Evolutionary conservation across 2,888 invertebrate species (phyloP).

Genomic region (Acleris cristana): DNA sequence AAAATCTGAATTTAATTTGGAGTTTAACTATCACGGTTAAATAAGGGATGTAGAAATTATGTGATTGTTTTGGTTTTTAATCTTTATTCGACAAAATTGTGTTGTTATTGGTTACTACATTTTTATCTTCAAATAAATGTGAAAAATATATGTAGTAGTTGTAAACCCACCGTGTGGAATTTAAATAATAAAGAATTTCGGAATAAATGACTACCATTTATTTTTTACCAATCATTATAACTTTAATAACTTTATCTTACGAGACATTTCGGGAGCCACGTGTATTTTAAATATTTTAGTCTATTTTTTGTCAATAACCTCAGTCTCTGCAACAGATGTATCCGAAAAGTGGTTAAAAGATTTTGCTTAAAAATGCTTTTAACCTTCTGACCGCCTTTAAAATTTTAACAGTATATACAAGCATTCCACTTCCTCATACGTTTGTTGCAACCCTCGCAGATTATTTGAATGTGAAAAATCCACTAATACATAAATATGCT

Average conservation of each 20-base stretch:
- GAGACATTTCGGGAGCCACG: slow-evolving; percentile 16
- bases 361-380: too few species aligned
- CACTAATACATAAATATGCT: slow-evolving; percentile 28
- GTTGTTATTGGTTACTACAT: slow-evolving; percentile 5
- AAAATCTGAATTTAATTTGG: slow-evolving; percentile 1
- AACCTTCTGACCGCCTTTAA: too few species aligned
- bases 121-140: not conserved
- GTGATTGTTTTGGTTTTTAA: too few species aligned
- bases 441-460: too few species aligned
- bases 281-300: slow-evolving; percentile 18
- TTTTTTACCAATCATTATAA: not conserved
- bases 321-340: too few species aligned
- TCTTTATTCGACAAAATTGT: slow-evolving; percentile 2
- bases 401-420: too few species aligned
- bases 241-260: too few species aligned
- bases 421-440: not conserved
- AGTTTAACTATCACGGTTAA: not conserved
- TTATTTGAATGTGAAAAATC: not conserved
- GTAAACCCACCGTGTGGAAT: slow-evolving; percentile 27
- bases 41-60: not conserved
- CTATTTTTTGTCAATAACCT: too few species aligned
- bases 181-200: slow-evolving; percentile 28
- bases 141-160: slow-evolving; percentile 9
- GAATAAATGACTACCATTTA: slow-evolving; percentile 3
- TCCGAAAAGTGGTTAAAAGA: too few species aligned